Percentiles rank a stretch among this genome's conserved stretches.
phyloP scores from a whole-genome alignment of 2,113 vertebrate species.

The Pseudorhombus dupliciocellatus region DNA sequence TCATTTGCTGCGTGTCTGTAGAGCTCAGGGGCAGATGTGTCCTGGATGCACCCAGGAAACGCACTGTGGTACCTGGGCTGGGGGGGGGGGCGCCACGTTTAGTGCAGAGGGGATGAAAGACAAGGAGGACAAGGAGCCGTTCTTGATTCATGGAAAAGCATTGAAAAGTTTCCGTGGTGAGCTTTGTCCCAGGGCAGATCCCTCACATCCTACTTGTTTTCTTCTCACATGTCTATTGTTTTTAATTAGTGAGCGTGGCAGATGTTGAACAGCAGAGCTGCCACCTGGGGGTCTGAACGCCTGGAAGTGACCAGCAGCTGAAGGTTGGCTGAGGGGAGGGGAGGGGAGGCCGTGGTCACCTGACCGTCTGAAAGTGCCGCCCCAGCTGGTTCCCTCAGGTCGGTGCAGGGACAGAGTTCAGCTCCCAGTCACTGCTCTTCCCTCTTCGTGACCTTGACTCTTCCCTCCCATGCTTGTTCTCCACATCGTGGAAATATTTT shows the following conservation, averaged over 20 bases:
- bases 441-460: neutral
- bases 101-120: neutral
- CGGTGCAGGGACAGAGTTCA: neutral
- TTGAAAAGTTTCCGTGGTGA: too few relatives aligned
- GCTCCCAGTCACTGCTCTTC: neutral
- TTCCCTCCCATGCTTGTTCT: neutral
- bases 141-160: neutral
- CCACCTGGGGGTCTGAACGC: neutral
- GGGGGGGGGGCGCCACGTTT: neutral
- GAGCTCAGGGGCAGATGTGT: constrained; percentile 69
- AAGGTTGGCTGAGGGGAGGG: too few relatives aligned
- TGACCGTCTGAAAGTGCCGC: too few relatives aligned
- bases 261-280: neutral
- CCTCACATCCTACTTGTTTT: too few relatives aligned
- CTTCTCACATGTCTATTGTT: neutral
- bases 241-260: neutral
- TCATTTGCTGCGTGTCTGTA: constrained; percentile 60
- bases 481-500: neutral
- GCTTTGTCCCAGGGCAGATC: too few relatives aligned
- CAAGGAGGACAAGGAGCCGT: too few relatives aligned
- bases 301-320: neutral
- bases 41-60: constrained; percentile 55
- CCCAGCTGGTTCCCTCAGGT: neutral
- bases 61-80: constrained; percentile 37
- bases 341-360: too few relatives aligned